Evolutionary conservation across 2,888 invertebrate species (phyloP).

Genomic region (Zygogramma bicolorata): DNA sequence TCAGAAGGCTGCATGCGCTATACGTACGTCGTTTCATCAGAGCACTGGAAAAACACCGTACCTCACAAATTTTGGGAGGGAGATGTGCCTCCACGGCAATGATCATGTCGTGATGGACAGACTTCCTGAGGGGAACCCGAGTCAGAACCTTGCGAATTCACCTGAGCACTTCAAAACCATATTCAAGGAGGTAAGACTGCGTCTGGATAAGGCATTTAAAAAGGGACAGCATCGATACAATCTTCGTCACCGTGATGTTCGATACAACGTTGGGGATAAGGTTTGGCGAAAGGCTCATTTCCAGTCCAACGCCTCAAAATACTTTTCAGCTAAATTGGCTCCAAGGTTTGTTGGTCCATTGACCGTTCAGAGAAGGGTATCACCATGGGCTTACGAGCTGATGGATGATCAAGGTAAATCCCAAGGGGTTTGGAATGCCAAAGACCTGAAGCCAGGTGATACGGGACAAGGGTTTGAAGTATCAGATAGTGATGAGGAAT

Average conservation of each 20-base stretch:
- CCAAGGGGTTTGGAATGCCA: background rate
- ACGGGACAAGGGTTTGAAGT: background rate
- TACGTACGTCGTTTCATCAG: slow-evolving; percentile 41
- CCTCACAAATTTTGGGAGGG: slow-evolving; percentile 9
- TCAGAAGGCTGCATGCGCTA: slow-evolving; percentile 37
- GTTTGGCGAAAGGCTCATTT: background rate
- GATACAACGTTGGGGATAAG: background rate
- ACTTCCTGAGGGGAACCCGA: background rate
- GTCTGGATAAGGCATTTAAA: background rate
- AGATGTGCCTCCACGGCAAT: background rate
- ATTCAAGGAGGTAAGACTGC: background rate
- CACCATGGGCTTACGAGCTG: background rate
- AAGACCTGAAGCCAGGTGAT: background rate
- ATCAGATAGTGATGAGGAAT: background rate
- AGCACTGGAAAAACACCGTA: slow-evolving; percentile 38
- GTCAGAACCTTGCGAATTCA: background rate
- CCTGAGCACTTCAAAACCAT: background rate
- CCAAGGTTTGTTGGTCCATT: background rate
- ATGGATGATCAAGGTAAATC: background rate
- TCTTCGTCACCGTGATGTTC: background rate
- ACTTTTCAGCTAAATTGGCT: background rate
- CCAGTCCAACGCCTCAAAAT: background rate
- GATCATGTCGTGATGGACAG: background rate
- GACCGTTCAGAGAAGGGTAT: background rate
- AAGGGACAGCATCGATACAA: background rate